Conservation (phyloP, 2,797 vertebrate species). For the Schizothorax lantsangensis region DNA sequence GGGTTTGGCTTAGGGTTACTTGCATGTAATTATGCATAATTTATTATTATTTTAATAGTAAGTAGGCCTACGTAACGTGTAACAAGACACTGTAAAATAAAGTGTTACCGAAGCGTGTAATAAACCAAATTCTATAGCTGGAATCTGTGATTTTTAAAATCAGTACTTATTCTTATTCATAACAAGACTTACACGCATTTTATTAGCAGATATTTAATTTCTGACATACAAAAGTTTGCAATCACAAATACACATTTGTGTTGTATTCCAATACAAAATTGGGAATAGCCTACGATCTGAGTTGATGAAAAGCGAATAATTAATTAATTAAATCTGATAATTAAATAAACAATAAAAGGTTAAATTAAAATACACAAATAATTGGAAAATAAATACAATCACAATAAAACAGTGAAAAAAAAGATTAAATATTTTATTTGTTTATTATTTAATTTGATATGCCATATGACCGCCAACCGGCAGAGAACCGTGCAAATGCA, state of each 20-base stretch:
- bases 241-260: background rate
- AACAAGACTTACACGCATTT: background rate
- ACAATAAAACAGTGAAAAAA: background rate
- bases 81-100: background rate
- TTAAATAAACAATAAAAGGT: background rate
- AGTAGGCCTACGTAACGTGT: background rate
- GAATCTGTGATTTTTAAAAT: background rate
- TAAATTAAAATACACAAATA: background rate
- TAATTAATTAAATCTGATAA: background rate
- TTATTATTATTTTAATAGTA: background rate
- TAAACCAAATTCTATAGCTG: background rate
- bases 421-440: background rate
- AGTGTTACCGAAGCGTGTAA: background rate
- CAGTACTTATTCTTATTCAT: background rate
- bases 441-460: background rate
- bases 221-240: background rate
- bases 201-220: background rate
- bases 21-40: background rate
- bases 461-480: background rate
- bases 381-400: no score
- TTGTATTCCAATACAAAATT: background rate
- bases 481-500: background rate
- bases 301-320: background rate
- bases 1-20: background rate
- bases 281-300: background rate